Evolutionary conservation across 1,140 invertebrate genomes (phyloP), one percentile per base, ranked within the genome.

Genomic region (Argopecten irradians): DNA sequence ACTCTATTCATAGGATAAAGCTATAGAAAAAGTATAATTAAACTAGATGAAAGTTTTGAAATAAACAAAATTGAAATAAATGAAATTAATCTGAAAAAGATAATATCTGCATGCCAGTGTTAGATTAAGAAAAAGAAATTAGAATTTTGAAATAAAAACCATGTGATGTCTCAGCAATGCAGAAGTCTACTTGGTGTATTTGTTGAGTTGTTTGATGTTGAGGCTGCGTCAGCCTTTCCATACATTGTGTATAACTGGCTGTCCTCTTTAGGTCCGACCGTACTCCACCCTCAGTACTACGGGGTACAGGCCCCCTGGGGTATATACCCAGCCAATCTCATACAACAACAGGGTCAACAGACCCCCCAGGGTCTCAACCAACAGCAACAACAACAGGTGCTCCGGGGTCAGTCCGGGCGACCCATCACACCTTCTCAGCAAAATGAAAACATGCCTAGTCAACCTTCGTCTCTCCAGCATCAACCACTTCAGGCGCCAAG

Each of bases 351-450:
- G 41, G 91, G 91, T n/a, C 92, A 93, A 32, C 93, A 94, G 86
- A 91, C 91, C 19, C 93, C 93, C 36, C 93, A 92, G 82, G 91
- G 88, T 22, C 46, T 90, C 7, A 89, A 90, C 32, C 55, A 86
- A 16, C 91, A 88, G 0, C 89, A 90, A 19, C 88, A 89, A 32
- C 87, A 89, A 85, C 93, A 93, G 91, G 89, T 94, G 89, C 84
- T 95, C 86, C 83, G 94, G 33, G 92, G 92, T 83, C 94, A 93
- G 90, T 93, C 90, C 55, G 93, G 92, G n/a, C 93, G 95, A 82
- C 96, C 96, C 92, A 95, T 97, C 94, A 97, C 97, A 89, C 97
- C 96, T 0, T 90, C 87, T 28, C 93, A 93, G 43, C 93, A 94
- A 87, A 91, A 91, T 46, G 92, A 93, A 32, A 88, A 87, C 36